Base-by-base conservation (phyloP, 2,888 invertebrate species). In the Watsonalla cultraria region DNA sequence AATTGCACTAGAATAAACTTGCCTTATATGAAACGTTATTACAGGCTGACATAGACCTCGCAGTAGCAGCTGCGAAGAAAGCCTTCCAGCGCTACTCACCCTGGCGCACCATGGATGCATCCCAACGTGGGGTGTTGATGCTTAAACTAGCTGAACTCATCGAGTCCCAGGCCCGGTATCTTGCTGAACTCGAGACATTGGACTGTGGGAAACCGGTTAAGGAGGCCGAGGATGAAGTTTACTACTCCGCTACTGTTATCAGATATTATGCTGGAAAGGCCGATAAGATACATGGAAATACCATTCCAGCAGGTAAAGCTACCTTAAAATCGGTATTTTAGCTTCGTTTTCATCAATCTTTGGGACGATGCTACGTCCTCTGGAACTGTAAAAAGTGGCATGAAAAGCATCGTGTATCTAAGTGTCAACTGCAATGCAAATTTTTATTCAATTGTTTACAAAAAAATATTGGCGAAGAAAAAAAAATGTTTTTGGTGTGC, bases 161-260 rank as follows among this genome's bases (percentile, higher is more conserved):
- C 55, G 93, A 95, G 64, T 92, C 95, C 33, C 96, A 98, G 71
- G 90, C 92, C 37, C 86, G 92, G 13, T 93, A 95, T 59, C 77
- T 98, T 57, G 96, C 96, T 5, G 96, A 97, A 70, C 91, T 99
- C 64, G 99, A 99, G 89, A 97, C 98, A 0, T 80, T 98, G 59
- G 98, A 99, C 80, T 98, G 98, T 82, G 98, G 98, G 0, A 98
- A 98, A 78, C 98, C 98, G 0, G 98, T 94, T 67, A 88, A 92
- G 37, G 86, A 92, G 58, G 93, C 97, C 0, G 92, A 91, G 58
- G 94, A 93, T 47, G 97, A 97, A 78, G 83, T 96, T 0, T 92
- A 92, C 7, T 86, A 88, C 57, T 90, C 93, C 11, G 90, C 94
- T 0, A 92, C 92, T 52, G 92, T 93, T 45, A 68, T 97, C 7